Evolutionary conservation across 2,888 invertebrate genomes (phyloP).

Genomic region (Tenthredo scrophulariae): DNA sequence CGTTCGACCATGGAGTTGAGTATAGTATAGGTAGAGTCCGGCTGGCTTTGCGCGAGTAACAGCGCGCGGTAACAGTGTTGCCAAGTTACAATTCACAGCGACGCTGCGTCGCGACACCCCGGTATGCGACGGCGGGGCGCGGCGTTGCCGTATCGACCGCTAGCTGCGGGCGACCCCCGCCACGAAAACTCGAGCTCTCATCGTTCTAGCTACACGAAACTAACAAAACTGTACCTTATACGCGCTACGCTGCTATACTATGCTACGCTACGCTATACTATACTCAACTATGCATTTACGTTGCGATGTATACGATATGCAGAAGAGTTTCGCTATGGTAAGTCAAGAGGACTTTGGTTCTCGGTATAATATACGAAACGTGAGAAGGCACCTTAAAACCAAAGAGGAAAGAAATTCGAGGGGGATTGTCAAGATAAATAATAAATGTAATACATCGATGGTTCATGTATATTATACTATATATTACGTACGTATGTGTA

Average conservation of each 20-base stretch:
- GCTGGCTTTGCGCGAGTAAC: constrained; percentile 26
- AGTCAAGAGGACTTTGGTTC: background rate
- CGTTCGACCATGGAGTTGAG: constrained; percentile 28
- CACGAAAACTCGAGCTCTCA: constrained; percentile 56
- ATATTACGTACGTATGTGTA: background rate
- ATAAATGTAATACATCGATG: background rate
- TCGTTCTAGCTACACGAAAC: constrained; percentile 9
- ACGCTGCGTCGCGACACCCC: constrained; percentile 59
- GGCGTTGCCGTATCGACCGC: constrained; percentile 77
- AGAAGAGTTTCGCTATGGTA: background rate
- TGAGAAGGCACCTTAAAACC: background rate
- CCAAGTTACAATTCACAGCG: constrained; percentile 43
- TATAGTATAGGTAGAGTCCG: constrained; percentile 17
- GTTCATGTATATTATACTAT: background rate
- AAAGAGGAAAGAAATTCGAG: background rate
- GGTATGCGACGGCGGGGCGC: constrained; percentile 73
- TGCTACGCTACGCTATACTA: background rate
- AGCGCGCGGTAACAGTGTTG: background rate
- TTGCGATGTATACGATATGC: background rate
- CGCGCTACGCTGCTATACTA: background rate
- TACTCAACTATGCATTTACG: background rate
- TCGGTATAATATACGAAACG: background rate
- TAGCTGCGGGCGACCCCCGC: constrained; percentile 62
- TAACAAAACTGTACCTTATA: constrained; percentile 13
- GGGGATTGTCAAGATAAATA: background rate